Base-by-base conservation (phyloP, 2,797 vertebrate species). In the Anisognathus igniventris region DNA sequence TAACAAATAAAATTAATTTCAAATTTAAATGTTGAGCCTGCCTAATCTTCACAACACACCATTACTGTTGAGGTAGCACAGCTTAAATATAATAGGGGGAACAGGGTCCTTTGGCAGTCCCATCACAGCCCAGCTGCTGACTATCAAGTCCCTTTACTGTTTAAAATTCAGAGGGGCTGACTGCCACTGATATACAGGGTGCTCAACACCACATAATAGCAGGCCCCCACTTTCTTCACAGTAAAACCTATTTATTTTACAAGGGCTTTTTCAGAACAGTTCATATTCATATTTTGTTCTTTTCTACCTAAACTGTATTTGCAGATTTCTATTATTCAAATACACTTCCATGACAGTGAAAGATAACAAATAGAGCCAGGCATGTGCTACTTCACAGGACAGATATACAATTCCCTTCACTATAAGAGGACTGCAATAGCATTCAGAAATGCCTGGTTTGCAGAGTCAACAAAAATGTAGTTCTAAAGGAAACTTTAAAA, bases 1-100 rank as follows among this genome's bases (percentile, higher is more conserved):
- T 45, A 92, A 86, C 60, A 71, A 92, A 92, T 72, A 90, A 83
- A 88, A 86, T 92, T 91, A 80, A 89, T 84, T 92, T 83, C 44
- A 57, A 75, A 86, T 84, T 81, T 73, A 76, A 81, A 86, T 15
- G 9, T 19, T 74, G 60, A 91, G 33, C 31, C 58, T 93, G 45
- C 45, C 72, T 78, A 48, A 64, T 70, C 76, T 84, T 81, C 45
- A 22, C 66, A 81, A 40, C n/a, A 28, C 7, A 2, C n/a, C 40
- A 27, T 40, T 60, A 53, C 40, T 56, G 30, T 45, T 0, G 0
- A 45, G 22, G 70, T 13, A 78, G 85, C 56, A 68, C n/a, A 42
- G 20, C 50, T 21, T 24, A 62, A 80, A 62, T 30, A 21, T 7
- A 79, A 70, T 1, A 72, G 44, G 28, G 21, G 22, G 25, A 79